Conservation (phyloP, 2,888 invertebrate species). For the Clostera curtula region DNA sequence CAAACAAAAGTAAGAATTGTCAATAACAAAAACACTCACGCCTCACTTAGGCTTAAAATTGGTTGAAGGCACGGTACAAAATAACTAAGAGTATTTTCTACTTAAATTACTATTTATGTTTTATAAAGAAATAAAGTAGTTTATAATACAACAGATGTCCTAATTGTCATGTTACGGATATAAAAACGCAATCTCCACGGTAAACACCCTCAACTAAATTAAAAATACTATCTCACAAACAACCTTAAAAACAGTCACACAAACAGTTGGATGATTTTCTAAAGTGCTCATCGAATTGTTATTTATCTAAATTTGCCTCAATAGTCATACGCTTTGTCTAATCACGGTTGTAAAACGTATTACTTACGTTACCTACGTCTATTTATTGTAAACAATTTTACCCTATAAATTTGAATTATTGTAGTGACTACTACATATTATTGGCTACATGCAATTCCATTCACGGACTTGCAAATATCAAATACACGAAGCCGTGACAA, state of each 20-base stretch:
- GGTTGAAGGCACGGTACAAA: slow-evolving; percentile 38
- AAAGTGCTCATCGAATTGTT: too few relatives aligned
- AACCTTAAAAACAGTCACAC: too few relatives aligned
- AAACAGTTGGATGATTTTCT: too few relatives aligned
- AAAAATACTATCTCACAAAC: slow-evolving; percentile 1
- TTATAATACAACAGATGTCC: slow-evolving; percentile 15
- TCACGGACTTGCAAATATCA: slow-evolving; percentile 5
- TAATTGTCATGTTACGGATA: slow-evolving; percentile 19
- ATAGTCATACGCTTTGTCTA: slow-evolving; percentile 6
- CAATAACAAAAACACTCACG: slow-evolving; percentile 19
- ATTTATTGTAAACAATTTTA: slow-evolving; percentile 24
- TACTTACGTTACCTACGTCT: slow-evolving; percentile 27
- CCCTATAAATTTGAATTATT: slow-evolving; percentile 16
- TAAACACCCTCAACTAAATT: not conserved
- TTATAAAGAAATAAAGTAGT: slow-evolving; percentile 14
- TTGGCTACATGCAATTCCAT: slow-evolving; percentile 19
- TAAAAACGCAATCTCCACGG: slow-evolving; percentile 14
- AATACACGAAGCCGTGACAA: slow-evolving; percentile 5
- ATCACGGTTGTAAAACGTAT: slow-evolving; percentile 21
- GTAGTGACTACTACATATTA: slow-evolving; percentile 12
- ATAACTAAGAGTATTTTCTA: slow-evolving; percentile 30
- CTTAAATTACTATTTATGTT: slow-evolving; percentile 26
- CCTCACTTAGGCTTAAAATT: slow-evolving; percentile 20
- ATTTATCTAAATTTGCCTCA: not conserved
- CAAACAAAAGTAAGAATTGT: slow-evolving; percentile 16